These are phyloP conservation scores for Lingula anatina DNA, from an alignment of 2,888 invertebrate species.

Conservation along the genomic window DNA sequence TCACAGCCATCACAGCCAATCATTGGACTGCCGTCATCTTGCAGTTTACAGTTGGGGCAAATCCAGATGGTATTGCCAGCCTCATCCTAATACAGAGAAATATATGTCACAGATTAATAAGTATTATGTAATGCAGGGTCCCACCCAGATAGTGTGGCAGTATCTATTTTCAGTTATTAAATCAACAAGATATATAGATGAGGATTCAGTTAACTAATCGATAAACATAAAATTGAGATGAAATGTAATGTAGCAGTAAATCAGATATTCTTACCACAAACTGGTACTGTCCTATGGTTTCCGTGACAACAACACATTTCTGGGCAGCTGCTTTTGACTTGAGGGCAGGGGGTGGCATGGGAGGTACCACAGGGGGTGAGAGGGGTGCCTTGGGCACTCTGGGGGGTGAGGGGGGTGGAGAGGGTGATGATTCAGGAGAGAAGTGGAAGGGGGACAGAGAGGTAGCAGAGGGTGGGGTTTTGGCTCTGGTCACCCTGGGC, in stretches of 20 bases:
- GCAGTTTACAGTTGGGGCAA: slow-evolving; percentile 89
- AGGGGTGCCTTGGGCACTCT: neutral
- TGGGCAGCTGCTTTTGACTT: too few relatives aligned
- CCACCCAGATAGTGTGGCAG: too few relatives aligned
- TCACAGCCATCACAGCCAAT: slow-evolving; percentile 96
- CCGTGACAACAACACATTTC: too few relatives aligned
- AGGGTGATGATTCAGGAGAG: slow-evolving; percentile 10
- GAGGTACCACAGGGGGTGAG: neutral
- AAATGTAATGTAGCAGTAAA: too few relatives aligned
- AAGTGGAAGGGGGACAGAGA: slow-evolving; percentile 10
- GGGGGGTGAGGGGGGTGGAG: neutral
- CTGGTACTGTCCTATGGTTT: too few relatives aligned
- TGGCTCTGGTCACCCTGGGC: slow-evolving; percentile 5
- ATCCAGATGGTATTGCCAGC: slow-evolving; percentile 92
- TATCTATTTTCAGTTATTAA: too few relatives aligned
- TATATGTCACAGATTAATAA: slow-evolving; percentile 1
- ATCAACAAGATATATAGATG: neutral
- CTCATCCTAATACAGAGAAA: slow-evolving; percentile 61
- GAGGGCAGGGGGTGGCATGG: neutral
- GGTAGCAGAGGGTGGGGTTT: slow-evolving; percentile 10
- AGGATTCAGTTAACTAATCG: too few relatives aligned
- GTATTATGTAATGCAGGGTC: neutral
- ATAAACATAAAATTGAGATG: too few relatives aligned
- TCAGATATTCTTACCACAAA: too few relatives aligned
- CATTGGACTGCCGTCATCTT: slow-evolving; percentile 96